Conservation (phyloP, 2,888 invertebrate species). For the Theodoxus fluviatilis region DNA sequence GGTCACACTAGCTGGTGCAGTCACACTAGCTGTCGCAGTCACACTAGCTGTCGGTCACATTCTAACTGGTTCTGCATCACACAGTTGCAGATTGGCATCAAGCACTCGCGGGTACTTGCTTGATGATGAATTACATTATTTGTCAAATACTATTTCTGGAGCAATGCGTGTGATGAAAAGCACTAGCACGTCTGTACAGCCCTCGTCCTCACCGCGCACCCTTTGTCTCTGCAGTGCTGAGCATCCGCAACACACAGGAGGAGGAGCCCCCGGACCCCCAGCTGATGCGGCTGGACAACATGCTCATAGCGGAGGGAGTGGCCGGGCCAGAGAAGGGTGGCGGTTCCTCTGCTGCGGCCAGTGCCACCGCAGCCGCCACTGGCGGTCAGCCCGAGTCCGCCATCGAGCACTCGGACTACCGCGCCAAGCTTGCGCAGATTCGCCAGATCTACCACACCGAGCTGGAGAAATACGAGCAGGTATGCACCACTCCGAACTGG, state of each 20-base stretch:
- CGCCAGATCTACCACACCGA: constrained; percentile 99
- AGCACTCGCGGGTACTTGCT: neutral
- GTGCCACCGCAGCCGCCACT: constrained; percentile 61
- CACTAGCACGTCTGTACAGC: neutral
- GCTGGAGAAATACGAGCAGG: constrained; percentile 98
- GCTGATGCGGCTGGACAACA: constrained; percentile 97
- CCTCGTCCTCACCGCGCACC: neutral
- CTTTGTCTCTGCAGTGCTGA: constrained; percentile 75
- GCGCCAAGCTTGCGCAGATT: constrained; percentile 97
- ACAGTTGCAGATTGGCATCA: neutral
- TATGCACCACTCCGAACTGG: constrained; percentile 49
- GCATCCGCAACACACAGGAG: constrained; percentile 94
- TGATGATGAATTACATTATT: neutral
- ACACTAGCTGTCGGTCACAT: too few relatives aligned
- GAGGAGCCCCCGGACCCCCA: constrained; percentile 98
- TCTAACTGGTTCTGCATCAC: too few relatives aligned
- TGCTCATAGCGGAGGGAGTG: constrained; percentile 91
- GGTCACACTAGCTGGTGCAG: too few relatives aligned
- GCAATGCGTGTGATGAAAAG: neutral
- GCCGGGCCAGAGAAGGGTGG: constrained; percentile 66
- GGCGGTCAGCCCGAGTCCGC: constrained; percentile 73
- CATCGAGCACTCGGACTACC: constrained; percentile 98
- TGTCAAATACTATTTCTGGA: neutral
- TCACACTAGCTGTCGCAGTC: too few relatives aligned
- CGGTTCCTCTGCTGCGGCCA: constrained; percentile 61